Percentiles rank a stretch among this genome's conserved stretches.
phyloP scores from a whole-genome alignment of 2,113 vertebrate genomes.

The Alligator mississippiensis region DNA sequence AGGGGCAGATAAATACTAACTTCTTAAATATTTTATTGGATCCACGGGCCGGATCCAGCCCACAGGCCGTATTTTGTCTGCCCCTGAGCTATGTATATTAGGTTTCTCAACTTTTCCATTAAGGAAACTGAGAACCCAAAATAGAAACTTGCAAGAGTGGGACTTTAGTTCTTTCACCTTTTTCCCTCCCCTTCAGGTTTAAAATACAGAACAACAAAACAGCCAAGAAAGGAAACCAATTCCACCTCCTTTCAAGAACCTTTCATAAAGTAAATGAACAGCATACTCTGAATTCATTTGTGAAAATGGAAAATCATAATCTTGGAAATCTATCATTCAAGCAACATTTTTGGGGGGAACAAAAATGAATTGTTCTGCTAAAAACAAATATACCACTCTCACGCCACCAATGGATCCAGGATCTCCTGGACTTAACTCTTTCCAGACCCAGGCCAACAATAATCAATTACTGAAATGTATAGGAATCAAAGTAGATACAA shows the following conservation, averaged over 20 bases:
- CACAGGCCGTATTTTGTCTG: too few relatives aligned
- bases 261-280: neutral
- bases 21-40: too few relatives aligned
- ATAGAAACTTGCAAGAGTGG: too few relatives aligned
- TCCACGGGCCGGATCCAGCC: too few relatives aligned
- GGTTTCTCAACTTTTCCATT: too few relatives aligned
- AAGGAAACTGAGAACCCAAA: too few relatives aligned
- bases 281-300: neutral
- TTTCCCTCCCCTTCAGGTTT: neutral
- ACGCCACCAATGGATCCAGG: fast-evolving
- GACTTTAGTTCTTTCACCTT: neutral
- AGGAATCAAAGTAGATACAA: neutral
- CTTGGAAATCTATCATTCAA: neutral
- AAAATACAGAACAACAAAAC: neutral
- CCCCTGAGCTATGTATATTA: too few relatives aligned
- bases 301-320: neutral
- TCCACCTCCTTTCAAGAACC: too few relatives aligned
- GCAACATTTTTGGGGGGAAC: neutral
- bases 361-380: neutral
- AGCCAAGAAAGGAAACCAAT: neutral
- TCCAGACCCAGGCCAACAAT: conserved; percentile 20
- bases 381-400: neutral
- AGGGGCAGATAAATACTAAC: too few relatives aligned
- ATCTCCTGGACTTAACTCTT: conserved; percentile 18
- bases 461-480: conserved; percentile 2